phyloP scores from a whole-genome alignment of 30 jellyfish, hydroid and myxozoan species.

The Pelagia noctiluca region DNA sequence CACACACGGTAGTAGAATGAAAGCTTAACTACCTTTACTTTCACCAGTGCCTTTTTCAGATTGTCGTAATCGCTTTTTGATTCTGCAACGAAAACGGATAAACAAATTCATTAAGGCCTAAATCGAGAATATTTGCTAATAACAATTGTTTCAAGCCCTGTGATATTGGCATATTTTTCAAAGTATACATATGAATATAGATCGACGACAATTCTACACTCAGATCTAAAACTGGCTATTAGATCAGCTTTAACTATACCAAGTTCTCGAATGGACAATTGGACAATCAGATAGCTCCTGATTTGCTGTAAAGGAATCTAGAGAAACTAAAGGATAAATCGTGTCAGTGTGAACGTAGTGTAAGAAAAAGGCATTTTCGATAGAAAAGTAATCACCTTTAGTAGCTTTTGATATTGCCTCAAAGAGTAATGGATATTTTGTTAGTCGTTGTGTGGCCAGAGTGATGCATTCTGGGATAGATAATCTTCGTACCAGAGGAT shows the following conservation, averaged over 20 bases:
- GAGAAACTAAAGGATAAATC: no score
- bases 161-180: not conserved
- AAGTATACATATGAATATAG: not conserved
- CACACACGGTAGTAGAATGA: not conserved
- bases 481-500: slow-evolving; percentile 81
- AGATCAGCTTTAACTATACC: no score
- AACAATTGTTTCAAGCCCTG: no score
- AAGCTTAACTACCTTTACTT: slow-evolving; percentile 65
- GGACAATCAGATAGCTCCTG: no score
- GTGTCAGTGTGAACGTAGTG: no score
- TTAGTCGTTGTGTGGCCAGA: slow-evolving; percentile 92
- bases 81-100: slow-evolving; percentile 68
- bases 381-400: slow-evolving; percentile 68
- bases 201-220: not conserved
- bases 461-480: slow-evolving; percentile 97
- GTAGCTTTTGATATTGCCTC: slow-evolving; percentile 95
- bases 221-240: not conserved
- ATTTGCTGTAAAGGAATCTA: no score
- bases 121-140: no score
- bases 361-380: no score
- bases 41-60: slow-evolving; percentile 58
- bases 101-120: no score
- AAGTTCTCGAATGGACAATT: no score
- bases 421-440: slow-evolving; percentile 93
- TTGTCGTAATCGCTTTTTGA: slow-evolving; percentile 87